Base-by-base conservation (phyloP, 2,113 vertebrate species). In the Ahaetulla prasina region DNA sequence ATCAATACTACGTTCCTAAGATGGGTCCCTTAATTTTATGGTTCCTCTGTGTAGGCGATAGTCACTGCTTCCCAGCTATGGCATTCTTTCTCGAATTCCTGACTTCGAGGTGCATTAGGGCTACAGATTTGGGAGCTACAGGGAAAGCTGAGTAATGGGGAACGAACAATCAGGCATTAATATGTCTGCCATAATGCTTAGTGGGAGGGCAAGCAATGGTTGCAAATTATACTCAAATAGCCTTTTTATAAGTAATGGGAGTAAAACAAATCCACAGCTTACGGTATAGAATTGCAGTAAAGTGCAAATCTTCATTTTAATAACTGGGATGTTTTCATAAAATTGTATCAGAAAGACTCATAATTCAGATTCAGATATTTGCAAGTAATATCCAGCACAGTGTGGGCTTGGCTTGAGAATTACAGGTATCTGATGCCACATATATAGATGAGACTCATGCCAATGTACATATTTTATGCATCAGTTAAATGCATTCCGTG, bases 181-280 rank as follows among this genome's bases (percentile, higher is more conserved):
- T 90, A 4, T 84, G 22, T 91, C 63, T 92, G 16, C 94, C 22
- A 91, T 93, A 93, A n/a, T 95, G 93, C 85, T 7, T 93, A 91
- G 94, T 43, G 91, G 74, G 18, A 91, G 91, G 91, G 94, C 93
- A 93, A 93, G 95, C 95, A 95, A 95, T 93, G 95, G 92, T 63
- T 95, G 60, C 45, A 86, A 92, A 95, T 94, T 23, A 94, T 27
- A 93, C 93, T 84, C 63, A 25, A 85, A 54, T 94, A 93, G 8
- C 5, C 20, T 39, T 89, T 57, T 89, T 88, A 45, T 39, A 25
- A 43, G 45, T 89, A 86, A 90, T 27, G 39, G 45, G n/a, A 60
- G 6, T 85, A 54, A 53, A 89, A 89, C 22, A 89, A 89, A 92
- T 35, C 27, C 27, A 39, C 50, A 85, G 20, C 20, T 49, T 23